phyloP scores from a whole-genome alignment of 2,888 invertebrate species.

The Maniola hyperantus region DNA sequence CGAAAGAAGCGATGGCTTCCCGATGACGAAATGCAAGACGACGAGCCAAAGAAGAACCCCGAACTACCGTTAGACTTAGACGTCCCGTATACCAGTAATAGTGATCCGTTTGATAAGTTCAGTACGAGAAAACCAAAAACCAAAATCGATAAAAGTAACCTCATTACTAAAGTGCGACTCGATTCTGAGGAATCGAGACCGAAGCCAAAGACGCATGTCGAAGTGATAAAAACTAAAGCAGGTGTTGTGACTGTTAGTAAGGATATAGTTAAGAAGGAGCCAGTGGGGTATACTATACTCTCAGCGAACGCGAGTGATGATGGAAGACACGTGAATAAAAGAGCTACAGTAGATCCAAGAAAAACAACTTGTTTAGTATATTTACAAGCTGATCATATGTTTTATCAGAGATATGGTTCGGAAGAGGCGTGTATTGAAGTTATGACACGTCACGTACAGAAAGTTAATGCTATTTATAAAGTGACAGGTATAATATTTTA shows the following conservation, averaged over 20 bases:
- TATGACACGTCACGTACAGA: constrained; percentile 96
- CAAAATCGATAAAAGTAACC: constrained; percentile 79
- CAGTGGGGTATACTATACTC: constrained; percentile 73
- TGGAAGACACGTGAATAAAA: constrained; percentile 84
- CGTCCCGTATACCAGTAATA: constrained; percentile 85
- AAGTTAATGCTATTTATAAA: constrained; percentile 94
- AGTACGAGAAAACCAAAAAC: constrained; percentile 76
- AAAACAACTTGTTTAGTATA: constrained; percentile 98
- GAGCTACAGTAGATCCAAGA: constrained; percentile 89
- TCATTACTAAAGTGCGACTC: constrained; percentile 79
- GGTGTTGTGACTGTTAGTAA: constrained; percentile 85
- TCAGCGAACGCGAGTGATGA: constrained; percentile 78
- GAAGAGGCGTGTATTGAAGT: constrained; percentile 97
- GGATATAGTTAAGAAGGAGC: constrained; percentile 84
- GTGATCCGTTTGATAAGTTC: constrained; percentile 77
- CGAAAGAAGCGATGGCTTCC: constrained; percentile 86
- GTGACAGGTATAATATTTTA: constrained; percentile 86
- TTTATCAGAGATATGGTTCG: constrained; percentile 96
- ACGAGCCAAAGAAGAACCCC: constrained; percentile 84
- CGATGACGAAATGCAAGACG: constrained; percentile 84
- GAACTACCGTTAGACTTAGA: constrained; percentile 85
- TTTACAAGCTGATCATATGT: constrained; percentile 97
- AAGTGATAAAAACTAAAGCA: constrained; percentile 85
- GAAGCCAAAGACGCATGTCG: constrained; percentile 86
- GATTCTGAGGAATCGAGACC: constrained; percentile 81